A percentile compares a stretch with the other conserved stretches of the same genome.
Evolutionary conservation across 2,888 invertebrate genomes (phyloP).

Genomic region (Troides aeacus): DNA sequence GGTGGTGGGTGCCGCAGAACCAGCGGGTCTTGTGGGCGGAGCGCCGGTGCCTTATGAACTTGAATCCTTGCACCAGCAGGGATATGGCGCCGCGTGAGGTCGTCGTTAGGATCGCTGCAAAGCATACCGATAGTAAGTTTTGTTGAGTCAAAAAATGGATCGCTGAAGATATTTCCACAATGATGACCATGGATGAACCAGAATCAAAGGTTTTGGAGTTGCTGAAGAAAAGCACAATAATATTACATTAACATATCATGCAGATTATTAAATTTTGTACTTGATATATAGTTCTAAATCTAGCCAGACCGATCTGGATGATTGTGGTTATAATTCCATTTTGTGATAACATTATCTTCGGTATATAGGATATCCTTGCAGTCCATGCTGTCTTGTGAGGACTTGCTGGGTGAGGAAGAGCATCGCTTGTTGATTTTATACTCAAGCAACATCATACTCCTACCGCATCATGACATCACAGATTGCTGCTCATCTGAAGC

Average conservation of each 20-base stretch:
- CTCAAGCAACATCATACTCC: no score
- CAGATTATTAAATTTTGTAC: no score
- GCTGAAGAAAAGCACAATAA: no score
- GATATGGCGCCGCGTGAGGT: slow-evolving; percentile 40
- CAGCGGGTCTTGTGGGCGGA: slow-evolving; percentile 38
- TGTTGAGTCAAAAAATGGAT: background rate
- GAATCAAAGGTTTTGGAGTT: no score
- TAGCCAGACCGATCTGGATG: slow-evolving; percentile 29
- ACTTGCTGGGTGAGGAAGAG: slow-evolving; percentile 35
- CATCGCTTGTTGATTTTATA: slow-evolving; percentile 37
- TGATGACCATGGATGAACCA: no score
- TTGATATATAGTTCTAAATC: no score
- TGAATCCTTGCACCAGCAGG: slow-evolving; percentile 40
- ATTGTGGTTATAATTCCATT: slow-evolving; percentile 38
- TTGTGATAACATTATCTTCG: slow-evolving; percentile 35
- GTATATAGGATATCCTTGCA: slow-evolving; percentile 45
- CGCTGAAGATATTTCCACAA: background rate
- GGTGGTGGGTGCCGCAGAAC: slow-evolving; percentile 46
- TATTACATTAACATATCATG: no score
- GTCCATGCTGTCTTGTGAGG: slow-evolving; percentile 41
- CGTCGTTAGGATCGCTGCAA: slow-evolving; percentile 32
- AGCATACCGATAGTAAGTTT: background rate
- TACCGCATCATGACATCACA: no score
- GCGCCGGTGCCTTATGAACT: slow-evolving; percentile 45
- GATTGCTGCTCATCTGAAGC: no score